Conservation (phyloP, 1,140 invertebrate species). For the Lucilia cuprina region DNA sequence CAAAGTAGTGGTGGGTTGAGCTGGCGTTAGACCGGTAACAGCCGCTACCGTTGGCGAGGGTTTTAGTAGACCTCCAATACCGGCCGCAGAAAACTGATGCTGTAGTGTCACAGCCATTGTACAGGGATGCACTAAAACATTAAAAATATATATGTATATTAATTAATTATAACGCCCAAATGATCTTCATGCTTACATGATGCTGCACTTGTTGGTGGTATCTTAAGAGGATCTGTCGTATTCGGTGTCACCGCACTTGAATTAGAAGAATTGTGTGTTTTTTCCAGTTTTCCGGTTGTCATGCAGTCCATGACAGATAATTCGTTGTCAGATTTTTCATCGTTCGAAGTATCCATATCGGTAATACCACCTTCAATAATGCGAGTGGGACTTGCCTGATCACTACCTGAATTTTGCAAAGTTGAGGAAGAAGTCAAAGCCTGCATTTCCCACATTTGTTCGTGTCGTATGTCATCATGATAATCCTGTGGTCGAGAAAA, state of each 20-base stretch:
- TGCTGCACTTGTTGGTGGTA: slow-evolving; percentile 29
- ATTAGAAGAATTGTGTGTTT: slow-evolving; percentile 40
- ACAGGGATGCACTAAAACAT: slow-evolving; percentile 54
- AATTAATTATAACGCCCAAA: background rate
- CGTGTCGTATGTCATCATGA: slow-evolving; percentile 85
- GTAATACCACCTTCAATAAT: slow-evolving; percentile 46
- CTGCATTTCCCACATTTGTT: slow-evolving; percentile 87
- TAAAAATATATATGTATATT: background rate
- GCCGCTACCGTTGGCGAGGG: slow-evolving; percentile 48
- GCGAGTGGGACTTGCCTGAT: slow-evolving; percentile 53
- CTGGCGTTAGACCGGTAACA: slow-evolving; percentile 39
- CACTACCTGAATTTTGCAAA: slow-evolving; percentile 44
- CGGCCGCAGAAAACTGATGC: slow-evolving; percentile 58
- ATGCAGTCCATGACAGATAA: slow-evolving; percentile 58
- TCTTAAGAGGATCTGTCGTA: slow-evolving; percentile 19
- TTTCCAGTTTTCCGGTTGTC: slow-evolving; percentile 53
- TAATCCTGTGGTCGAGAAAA: slow-evolving; percentile 68
- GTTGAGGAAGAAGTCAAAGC: slow-evolving; percentile 67
- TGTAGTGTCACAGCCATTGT: slow-evolving; percentile 60
- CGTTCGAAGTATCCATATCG: slow-evolving; percentile 60
- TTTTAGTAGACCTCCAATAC: slow-evolving; percentile 55
- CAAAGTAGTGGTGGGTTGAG: slow-evolving; percentile 52
- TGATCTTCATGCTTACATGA: slow-evolving; percentile 29
- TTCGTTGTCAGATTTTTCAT: slow-evolving; percentile 58
- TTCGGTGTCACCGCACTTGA: slow-evolving; percentile 43